Conservation (phyloP, 1,140 invertebrate species). For the Diachasmimorpha longicaudata region DNA sequence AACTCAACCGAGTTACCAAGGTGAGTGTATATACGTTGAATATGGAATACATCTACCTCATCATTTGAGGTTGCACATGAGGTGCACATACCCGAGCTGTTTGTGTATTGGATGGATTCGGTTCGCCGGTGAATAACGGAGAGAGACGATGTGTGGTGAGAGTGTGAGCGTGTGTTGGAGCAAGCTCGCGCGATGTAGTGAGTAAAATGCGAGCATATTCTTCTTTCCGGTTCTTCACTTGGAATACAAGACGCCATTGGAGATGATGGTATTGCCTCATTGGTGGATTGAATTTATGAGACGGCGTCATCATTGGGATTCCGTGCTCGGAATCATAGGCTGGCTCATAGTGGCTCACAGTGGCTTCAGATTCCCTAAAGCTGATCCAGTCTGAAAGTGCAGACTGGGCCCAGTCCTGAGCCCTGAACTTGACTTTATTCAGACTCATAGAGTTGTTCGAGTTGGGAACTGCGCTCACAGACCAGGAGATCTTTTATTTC, state of each 20-base stretch:
- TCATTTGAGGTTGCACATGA: neutral
- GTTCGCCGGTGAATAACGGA: neutral
- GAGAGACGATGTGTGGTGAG: neutral
- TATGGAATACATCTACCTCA: constrained; percentile 17
- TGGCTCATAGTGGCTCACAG: too few species aligned
- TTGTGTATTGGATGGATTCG: neutral
- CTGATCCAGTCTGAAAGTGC: too few species aligned
- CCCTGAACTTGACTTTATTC: too few species aligned
- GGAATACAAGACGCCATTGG: neutral
- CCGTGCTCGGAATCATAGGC: too few species aligned
- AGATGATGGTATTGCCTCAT: too few species aligned
- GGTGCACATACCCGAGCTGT: neutral
- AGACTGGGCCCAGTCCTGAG: too few species aligned
- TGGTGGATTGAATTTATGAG: too few species aligned
- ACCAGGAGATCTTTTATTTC: too few species aligned
- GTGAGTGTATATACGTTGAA: constrained; percentile 18
- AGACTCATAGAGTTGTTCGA: too few species aligned
- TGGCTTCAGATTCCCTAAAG: too few species aligned
- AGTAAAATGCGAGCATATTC: neutral
- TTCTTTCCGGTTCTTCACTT: neutral
- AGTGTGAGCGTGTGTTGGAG: neutral
- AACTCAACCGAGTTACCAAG: constrained; percentile 25
- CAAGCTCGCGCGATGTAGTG: neutral
- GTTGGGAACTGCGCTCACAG: too few species aligned
- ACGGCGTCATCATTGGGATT: too few species aligned